Conservation (phyloP, 2,113 vertebrate species). For the Micronycteris hirsuta region DNA sequence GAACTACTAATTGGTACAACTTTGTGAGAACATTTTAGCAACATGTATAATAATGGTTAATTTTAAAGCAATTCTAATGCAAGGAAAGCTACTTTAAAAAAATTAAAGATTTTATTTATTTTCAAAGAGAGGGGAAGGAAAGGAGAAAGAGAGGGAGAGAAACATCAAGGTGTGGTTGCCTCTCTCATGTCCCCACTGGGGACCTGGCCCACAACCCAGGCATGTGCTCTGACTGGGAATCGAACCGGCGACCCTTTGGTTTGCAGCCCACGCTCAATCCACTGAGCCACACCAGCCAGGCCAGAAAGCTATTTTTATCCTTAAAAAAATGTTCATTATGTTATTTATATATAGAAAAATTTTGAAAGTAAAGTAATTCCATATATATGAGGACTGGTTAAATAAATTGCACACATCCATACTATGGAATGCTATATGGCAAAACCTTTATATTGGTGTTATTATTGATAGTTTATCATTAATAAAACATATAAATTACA, state of each 20-base stretch:
- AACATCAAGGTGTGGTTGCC: no score
- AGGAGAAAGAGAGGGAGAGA: no score
- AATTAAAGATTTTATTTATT: no score
- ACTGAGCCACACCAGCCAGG: no score
- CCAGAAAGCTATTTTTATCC: background rate
- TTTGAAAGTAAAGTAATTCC: background rate
- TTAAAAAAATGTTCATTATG: background rate
- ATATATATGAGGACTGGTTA: background rate
- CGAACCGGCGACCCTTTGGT: no score
- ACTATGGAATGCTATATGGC: background rate
- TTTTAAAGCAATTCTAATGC: background rate
- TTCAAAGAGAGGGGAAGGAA: no score
- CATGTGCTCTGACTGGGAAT: no score
- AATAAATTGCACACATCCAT: background rate
- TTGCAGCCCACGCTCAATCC: no score
- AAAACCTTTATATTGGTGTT: background rate
- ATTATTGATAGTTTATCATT: background rate
- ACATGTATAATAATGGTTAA: background rate
- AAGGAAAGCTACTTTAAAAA: background rate
- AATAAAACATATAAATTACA: background rate
- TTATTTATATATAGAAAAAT: background rate
- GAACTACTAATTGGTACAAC: background rate
- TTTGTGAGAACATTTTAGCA: background rate
- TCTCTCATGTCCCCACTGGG: no score
- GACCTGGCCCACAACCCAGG: no score